A percentile compares a stretch with the other conserved stretches of the same genome.
Conservation (phyloP, 2,797 vertebrate species). For the Siniperca obscura region DNA sequence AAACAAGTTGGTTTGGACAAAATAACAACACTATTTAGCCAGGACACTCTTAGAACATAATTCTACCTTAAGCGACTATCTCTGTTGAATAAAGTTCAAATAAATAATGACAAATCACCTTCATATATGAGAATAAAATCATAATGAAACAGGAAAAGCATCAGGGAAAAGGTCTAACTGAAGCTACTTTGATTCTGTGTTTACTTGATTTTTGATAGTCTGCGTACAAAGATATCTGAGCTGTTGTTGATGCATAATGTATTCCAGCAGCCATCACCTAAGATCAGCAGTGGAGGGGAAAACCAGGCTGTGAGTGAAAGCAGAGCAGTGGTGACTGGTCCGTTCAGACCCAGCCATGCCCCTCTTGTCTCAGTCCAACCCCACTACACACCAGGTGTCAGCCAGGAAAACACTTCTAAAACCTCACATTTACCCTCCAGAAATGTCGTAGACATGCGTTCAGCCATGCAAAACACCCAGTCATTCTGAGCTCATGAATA, state of each 20-base stretch:
- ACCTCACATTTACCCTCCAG: constrained; percentile 11
- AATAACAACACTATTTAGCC: too few relatives aligned
- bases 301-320: constrained; percentile 25
- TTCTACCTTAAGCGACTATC: neutral
- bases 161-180: neutral
- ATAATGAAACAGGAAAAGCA: neutral
- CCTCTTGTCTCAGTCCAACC: neutral
- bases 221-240: neutral
- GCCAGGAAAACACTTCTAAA: constrained; percentile 12
- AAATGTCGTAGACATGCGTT: neutral
- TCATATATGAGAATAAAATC: neutral
- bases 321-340: constrained; percentile 23
- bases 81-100: neutral
- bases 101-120: neutral
- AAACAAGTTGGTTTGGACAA: too few relatives aligned
- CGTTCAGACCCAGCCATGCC: neutral
- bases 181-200: neutral
- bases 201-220: neutral
- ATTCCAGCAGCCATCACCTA: constrained; percentile 33
- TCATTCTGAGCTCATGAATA: constrained; percentile 24
- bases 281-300: constrained; percentile 17
- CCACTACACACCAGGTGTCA: constrained; percentile 9
- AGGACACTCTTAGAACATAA: neutral
- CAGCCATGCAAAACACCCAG: neutral
- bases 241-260: constrained; percentile 8